Conservation (phyloP, 2,797 vertebrate genomes). For the Buphagus erythrorhynchus region DNA sequence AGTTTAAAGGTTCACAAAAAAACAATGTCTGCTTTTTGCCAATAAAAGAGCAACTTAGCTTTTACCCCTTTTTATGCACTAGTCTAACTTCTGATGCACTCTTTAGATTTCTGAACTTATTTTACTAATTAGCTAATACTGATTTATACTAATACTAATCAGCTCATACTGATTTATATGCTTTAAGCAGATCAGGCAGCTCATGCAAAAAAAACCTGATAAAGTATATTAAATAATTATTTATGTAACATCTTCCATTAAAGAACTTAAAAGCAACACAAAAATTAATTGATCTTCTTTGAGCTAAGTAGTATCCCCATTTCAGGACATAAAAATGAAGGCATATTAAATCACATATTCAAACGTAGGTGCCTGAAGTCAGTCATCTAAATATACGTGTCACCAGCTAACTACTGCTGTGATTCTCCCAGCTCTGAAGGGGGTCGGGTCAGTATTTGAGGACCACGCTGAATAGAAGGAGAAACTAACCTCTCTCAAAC, state of each 20-base stretch:
- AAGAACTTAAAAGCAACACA: slow-evolving; percentile 28
- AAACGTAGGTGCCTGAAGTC: not conserved
- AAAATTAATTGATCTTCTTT: slow-evolving; percentile 18
- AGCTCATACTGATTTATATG: not conserved
- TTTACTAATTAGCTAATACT: not conserved
- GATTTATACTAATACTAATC: not conserved
- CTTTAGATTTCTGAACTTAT: not conserved
- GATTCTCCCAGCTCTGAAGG: not conserved
- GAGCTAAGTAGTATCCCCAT: not conserved
- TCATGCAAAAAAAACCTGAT: not conserved
- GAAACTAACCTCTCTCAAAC: not conserved
- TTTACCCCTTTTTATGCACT: not conserved
- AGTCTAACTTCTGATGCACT: not conserved
- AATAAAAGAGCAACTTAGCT: not conserved
- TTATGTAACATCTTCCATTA: slow-evolving; percentile 5
- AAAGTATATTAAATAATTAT: slow-evolving; percentile 42
- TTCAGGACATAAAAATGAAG: slow-evolving; percentile 1
- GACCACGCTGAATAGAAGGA: not conserved
- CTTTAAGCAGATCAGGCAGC: not conserved
- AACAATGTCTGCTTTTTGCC: not conserved
- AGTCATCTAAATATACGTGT: not conserved
- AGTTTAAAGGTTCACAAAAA: not conserved
- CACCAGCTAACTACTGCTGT: not conserved
- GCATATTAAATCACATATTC: not conserved
- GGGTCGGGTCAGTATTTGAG: not conserved